A percentile compares a stretch with the other conserved stretches of the same genome.
Conservation (phyloP, 2,113 vertebrate species). For the Ammodytes dubius region DNA sequence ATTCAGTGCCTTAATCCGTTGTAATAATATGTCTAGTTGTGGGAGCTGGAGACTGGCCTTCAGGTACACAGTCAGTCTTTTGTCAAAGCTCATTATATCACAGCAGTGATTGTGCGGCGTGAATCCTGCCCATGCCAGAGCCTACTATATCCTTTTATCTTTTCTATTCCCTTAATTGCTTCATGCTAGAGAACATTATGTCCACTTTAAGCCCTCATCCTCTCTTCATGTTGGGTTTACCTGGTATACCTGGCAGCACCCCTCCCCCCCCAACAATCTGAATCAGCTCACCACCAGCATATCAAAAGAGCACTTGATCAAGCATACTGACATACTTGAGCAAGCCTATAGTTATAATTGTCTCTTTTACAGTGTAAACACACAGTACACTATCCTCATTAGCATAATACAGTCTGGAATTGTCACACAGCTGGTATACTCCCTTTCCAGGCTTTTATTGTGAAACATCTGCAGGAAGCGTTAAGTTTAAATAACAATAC, state of each 20-base stretch:
- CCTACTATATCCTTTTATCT: slow-evolving; percentile 21
- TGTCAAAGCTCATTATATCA: slow-evolving; percentile 1
- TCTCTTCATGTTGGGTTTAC: too few species aligned
- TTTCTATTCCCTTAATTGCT: not conserved
- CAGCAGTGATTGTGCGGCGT: not conserved
- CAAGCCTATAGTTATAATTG: not conserved
- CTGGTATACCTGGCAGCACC: too few species aligned
- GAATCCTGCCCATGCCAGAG: not conserved
- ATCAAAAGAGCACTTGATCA: not conserved
- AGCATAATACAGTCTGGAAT: not conserved
- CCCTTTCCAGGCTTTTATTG: not conserved
- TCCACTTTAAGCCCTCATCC: not conserved
- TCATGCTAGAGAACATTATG: slow-evolving; percentile 5
- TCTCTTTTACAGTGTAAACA: not conserved
- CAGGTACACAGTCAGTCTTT: slow-evolving; percentile 10
- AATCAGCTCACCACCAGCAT: too few species aligned
- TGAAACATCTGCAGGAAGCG: not conserved
- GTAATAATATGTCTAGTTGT: slow-evolving; percentile 23
- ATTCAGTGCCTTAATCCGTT: slow-evolving; percentile 11
- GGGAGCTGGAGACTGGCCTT: slow-evolving; percentile 16
- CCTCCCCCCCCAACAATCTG: too few species aligned
- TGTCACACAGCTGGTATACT: not conserved
- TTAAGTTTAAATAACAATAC: not conserved
- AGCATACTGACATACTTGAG: not conserved
- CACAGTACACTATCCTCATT: not conserved